phyloP scores from a whole-genome alignment of 30 jellyfish, hydroid and myxozoan genomes.

The Chrysaora quinquecirrha region DNA sequence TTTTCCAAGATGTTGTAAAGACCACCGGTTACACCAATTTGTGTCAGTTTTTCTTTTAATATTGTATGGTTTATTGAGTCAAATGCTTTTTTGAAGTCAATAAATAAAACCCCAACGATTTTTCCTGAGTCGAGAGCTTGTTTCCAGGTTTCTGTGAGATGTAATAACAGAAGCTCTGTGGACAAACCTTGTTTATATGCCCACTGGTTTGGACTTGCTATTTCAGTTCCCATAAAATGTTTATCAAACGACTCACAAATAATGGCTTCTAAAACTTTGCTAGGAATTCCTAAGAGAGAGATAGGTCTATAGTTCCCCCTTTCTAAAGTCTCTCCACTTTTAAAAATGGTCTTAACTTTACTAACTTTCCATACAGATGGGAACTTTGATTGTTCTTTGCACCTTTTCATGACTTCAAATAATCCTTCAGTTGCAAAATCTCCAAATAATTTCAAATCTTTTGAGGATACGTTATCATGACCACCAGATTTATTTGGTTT shows the following conservation, averaged over 20 bases:
- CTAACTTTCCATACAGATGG: conserved; percentile 18
- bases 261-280: conserved; percentile 49
- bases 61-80: conserved; percentile 14
- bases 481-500: conserved; percentile 25
- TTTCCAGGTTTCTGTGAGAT: conserved; percentile 47
- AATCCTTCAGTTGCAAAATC: conserved; percentile 23
- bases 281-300: conserved; percentile 44
- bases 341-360: conserved; percentile 23
- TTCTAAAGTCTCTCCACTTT: conserved; percentile 36
- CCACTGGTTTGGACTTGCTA: conserved; percentile 73
- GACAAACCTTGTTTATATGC: conserved; percentile 37
- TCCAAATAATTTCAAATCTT: conserved; percentile 22
- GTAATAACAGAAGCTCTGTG: conserved; percentile 39
- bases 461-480: conserved; percentile 27
- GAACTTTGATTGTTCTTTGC: conserved; percentile 23
- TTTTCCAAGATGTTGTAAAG: conserved; percentile 1
- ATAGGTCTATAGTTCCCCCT: conserved; percentile 57
- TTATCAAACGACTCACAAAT: too few species aligned
- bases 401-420: conserved; percentile 26
- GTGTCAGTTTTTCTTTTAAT: neutral
- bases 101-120: conserved; percentile 21
- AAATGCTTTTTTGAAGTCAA: conserved; percentile 44
- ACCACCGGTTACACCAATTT: conserved; percentile 19
- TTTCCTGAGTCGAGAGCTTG: conserved; percentile 23
- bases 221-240: too few species aligned